These are phyloP conservation scores for Denticeps clupeoides DNA, from an alignment of 2,797 vertebrate species.

Conservation along the genomic window DNA sequence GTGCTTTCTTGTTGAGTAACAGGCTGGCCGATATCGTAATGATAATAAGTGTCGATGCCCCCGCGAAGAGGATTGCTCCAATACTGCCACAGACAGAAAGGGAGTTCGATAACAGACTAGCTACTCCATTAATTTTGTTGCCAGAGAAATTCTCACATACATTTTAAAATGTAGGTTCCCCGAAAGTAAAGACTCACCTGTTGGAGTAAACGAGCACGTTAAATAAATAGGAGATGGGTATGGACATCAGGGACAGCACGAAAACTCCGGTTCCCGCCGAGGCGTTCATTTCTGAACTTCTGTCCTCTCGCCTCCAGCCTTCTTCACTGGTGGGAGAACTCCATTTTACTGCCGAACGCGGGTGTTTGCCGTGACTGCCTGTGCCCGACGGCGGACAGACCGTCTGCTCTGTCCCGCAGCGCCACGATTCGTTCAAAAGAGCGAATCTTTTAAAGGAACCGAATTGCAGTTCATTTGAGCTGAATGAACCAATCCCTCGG, in stretches of 20 bases:
- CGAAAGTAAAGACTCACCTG: constrained; percentile 69
- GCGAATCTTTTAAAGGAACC: too few species aligned
- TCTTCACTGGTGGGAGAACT: too few species aligned
- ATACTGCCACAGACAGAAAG: constrained; percentile 49
- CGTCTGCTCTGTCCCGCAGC: too few species aligned
- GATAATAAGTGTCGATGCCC: constrained; percentile 60
- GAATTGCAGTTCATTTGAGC: too few species aligned
- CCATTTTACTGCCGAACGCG: background rate
- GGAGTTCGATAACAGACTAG: background rate
- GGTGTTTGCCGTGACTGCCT: background rate
- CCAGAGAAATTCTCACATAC: too few species aligned
- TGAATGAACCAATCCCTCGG: too few species aligned
- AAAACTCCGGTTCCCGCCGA: constrained; percentile 83
- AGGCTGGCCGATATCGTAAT: constrained; percentile 56
- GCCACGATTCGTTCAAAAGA: too few species aligned
- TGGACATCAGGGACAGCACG: constrained; percentile 74
- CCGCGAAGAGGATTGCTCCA: constrained; percentile 63
- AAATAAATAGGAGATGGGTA: constrained; percentile 75
- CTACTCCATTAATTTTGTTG: too few species aligned
- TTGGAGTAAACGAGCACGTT: constrained; percentile 63
- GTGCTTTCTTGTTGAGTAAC: constrained; percentile 71
- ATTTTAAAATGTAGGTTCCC: too few species aligned
- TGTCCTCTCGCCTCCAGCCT: background rate
- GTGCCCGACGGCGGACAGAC: too few species aligned
- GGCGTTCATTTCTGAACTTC: constrained; percentile 59